Conservation (phyloP, 2,797 vertebrate genomes). For the Sebastes diaconus region DNA sequence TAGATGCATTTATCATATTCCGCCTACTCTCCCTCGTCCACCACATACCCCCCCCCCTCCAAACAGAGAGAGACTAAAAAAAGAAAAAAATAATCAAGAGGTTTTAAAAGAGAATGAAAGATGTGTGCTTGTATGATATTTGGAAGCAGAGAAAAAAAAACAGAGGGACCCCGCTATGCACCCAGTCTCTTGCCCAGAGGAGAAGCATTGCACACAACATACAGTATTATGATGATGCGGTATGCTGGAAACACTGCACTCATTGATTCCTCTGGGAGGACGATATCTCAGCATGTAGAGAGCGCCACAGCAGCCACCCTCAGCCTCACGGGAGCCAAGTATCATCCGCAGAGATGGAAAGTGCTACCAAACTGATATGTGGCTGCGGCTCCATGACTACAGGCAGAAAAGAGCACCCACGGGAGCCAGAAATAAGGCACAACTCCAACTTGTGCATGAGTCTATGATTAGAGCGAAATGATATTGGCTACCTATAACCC, state of each 20-base stretch:
- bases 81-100: background rate
- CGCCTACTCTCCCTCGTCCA: background rate
- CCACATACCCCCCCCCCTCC: background rate
- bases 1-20: slow-evolving; percentile 47
- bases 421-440: slow-evolving; percentile 28
- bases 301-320: slow-evolving; percentile 35
- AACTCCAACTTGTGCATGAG: slow-evolving; percentile 25
- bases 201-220: slow-evolving; percentile 27
- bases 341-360: slow-evolving; percentile 52
- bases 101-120: slow-evolving; percentile 1
- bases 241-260: slow-evolving; percentile 28
- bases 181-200: slow-evolving; percentile 37
- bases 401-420: slow-evolving; percentile 35
- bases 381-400: slow-evolving; percentile 33
- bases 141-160: slow-evolving; percentile 8
- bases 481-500: slow-evolving; percentile 18
- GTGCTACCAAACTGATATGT: slow-evolving; percentile 46
- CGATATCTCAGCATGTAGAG: slow-evolving; percentile 41
- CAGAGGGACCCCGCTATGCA: slow-evolving; percentile 28
- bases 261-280: slow-evolving; percentile 56
- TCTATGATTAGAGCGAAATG: slow-evolving; percentile 32
- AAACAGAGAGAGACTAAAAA: slow-evolving; percentile 6
- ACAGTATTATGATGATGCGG: slow-evolving; percentile 34
- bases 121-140: slow-evolving; percentile 16
- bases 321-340: slow-evolving; percentile 63